phyloP scores from a whole-genome alignment of 2,797 vertebrate genomes.

The Sebastes hubbsi region DNA sequence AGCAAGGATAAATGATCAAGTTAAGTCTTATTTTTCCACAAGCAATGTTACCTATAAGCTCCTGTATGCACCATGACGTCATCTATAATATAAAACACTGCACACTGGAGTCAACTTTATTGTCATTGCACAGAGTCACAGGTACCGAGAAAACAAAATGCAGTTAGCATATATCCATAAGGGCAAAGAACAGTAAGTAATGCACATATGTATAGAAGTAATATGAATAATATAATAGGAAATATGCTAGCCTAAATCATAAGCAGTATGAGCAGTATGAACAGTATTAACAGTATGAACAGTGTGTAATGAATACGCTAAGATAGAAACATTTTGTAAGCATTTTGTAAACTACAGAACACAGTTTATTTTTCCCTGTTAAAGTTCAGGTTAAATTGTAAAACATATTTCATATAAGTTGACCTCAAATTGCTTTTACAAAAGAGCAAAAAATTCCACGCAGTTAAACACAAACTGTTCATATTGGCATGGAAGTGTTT shows the following conservation, averaged over 20 bases:
- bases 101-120: neutral
- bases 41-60: too few relatives aligned
- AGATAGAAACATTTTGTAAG: neutral
- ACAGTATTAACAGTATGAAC: too few relatives aligned
- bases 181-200: neutral
- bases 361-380: too few relatives aligned
- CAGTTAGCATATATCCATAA: neutral
- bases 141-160: neutral
- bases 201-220: neutral
- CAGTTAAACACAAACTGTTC: neutral
- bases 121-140: neutral
- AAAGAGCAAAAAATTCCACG: neutral
- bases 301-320: too few relatives aligned
- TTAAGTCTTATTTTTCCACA: neutral
- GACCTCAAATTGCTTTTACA: neutral
- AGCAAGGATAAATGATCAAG: neutral
- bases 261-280: too few relatives aligned
- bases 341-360: too few relatives aligned
- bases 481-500: neutral
- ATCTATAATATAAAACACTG: neutral
- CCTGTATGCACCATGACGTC: neutral
- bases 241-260: neutral
- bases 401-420: neutral
- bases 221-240: neutral
- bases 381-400: neutral